Percentiles rank a stretch among this genome's conserved stretches.
phyloP scores from a whole-genome alignment of 1,140 invertebrate species.

The Drosophila pallidifrons region DNA sequence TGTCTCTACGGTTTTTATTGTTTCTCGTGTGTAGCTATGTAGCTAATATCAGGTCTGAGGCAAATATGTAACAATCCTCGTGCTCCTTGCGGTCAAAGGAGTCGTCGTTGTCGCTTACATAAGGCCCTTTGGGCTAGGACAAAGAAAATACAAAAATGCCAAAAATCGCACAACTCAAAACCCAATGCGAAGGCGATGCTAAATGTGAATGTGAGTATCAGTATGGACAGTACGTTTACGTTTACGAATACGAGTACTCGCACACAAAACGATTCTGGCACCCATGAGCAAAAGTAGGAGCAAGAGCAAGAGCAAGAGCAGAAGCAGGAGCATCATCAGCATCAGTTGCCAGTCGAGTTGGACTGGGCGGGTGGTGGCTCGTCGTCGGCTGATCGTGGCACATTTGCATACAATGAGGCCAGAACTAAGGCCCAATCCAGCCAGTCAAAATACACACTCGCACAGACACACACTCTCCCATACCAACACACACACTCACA shows the following conservation, averaged over 20 bases:
- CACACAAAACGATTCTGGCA: conserved; percentile 82
- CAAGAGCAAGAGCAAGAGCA: conserved; percentile 24
- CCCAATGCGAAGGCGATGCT: conserved; percentile 49
- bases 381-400: conserved; percentile 70
- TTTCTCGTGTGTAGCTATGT: conserved; percentile 34
- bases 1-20: conserved; percentile 33
- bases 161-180: conserved; percentile 82
- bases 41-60: conserved; percentile 58
- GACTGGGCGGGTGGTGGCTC: conserved; percentile 74
- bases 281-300: conserved; percentile 69
- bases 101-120: conserved; percentile 67
- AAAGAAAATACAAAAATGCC: conserved; percentile 82
- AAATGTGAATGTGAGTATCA: conserved; percentile 15
- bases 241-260: conserved; percentile 32
- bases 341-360: conserved; percentile 40
- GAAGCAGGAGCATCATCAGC: conserved; percentile 16
- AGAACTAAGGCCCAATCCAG: conserved; percentile 59
- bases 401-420: conserved; percentile 85
- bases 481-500: conserved; percentile 20
- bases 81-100: conserved; percentile 56
- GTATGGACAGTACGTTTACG: conserved; percentile 9
- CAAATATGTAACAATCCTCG: conserved; percentile 77
- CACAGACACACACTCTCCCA: conserved; percentile 24
- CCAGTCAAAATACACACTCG: conserved; percentile 24
- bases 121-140: conserved; percentile 66